Evolutionary conservation across 2,797 vertebrate genomes (phyloP), one percentile per base, ranked within the genome.

Genomic region (Micrastur ruficollis): DNA sequence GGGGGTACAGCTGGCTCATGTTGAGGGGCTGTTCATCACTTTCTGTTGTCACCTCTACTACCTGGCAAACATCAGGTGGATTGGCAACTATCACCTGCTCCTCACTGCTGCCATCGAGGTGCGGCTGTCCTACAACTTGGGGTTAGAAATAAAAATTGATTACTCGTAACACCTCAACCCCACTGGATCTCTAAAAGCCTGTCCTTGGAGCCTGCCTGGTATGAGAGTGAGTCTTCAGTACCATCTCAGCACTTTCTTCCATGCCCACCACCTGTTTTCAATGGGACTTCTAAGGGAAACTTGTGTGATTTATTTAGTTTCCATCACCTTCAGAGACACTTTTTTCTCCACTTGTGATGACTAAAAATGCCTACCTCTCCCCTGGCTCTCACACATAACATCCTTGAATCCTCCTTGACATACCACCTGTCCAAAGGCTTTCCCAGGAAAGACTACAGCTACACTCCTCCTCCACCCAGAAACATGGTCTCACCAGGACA

Each of bases 21-120:
- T 98, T 99, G 67, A 99, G 98, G 0, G 99, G 98, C 96, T 99
- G 99, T 46, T 99, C 99, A 5, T 99, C 99, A 3, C 99, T 99
- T 97, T 99, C 99, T 2, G 99, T 99, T 97, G 98, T 99, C 97
- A 99, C 99, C 94, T 99, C 99, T 11, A 99, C 99, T 18, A 99
- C 99, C 95, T 99, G 99, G 94, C 99, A 99, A 95, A 99, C 99
- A 59, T 99, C 99, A 1, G 99, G 99, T 21, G 99, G 98, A 85
- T 99, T 99, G 65, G 98, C 97, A 93, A 99, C 98, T 93, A 99
- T 99, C 98, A 99, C 97, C 36, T 99, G 98, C 83, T 99, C 99
- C 23, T 98, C 99, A 2, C 95, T 98, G 44, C 93, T 98, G 70
- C 98, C 98, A 78, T 98, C 98, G 93, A 98, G 90, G 46, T 97